phyloP scores from a whole-genome alignment of 1,140 invertebrate genomes.

The Acyrthosiphon pisum region DNA sequence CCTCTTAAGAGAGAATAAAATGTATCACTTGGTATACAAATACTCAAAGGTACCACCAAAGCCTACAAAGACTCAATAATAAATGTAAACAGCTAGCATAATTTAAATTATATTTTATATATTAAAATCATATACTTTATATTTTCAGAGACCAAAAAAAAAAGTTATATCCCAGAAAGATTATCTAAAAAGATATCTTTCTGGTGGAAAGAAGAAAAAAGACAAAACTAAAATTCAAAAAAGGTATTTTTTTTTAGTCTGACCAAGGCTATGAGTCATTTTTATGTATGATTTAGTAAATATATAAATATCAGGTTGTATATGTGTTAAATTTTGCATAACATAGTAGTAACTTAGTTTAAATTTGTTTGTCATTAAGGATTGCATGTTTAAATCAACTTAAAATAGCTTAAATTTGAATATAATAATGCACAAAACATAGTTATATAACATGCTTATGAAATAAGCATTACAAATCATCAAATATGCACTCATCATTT shows the following conservation, averaged over 20 bases:
- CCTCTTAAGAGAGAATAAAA: no score
- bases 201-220: slow-evolving; percentile 59
- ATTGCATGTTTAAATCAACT: neutral
- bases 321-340: neutral
- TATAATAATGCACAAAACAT: no score
- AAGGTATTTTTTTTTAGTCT: slow-evolving; percentile 60
- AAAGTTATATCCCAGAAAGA: slow-evolving; percentile 70
- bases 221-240: slow-evolving; percentile 58
- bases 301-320: neutral
- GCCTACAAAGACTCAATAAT: no score
- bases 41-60: neutral
- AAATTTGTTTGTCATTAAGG: neutral
- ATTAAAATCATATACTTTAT: neutral
- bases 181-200: slow-evolving; percentile 73
- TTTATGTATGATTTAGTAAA: neutral
- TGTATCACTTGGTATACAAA: neutral
- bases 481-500: neutral
- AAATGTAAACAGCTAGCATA: neutral
- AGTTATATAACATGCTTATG: no score
- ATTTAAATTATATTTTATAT: neutral
- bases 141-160: slow-evolving; percentile 33
- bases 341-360: neutral
- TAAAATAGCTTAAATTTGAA: neutral
- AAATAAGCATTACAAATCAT: no score
- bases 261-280: neutral